These are phyloP conservation scores for Xenopus tropicalis DNA, from an alignment of 2,113 vertebrate genomes.

Conservation along the genomic window DNA sequence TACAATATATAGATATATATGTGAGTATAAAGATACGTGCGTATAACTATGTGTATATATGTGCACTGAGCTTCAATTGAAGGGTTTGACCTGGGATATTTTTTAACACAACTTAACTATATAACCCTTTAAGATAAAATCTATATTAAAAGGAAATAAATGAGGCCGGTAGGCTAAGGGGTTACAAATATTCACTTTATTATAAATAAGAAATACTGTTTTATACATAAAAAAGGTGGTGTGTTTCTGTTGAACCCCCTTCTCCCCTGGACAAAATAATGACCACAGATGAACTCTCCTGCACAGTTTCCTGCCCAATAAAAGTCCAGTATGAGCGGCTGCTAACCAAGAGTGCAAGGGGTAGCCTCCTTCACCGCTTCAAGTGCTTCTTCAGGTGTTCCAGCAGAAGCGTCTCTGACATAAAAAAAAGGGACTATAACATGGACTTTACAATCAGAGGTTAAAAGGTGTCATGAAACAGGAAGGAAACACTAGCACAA, in stretches of 20 bases:
- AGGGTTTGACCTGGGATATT: too few relatives aligned
- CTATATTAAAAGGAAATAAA: constrained; percentile 1
- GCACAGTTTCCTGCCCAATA: constrained; percentile 17
- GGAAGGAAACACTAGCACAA: constrained; percentile 3
- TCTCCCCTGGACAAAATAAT: constrained; percentile 42
- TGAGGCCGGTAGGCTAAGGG: constrained; percentile 50
- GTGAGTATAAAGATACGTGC: too few relatives aligned
- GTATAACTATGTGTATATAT: too few relatives aligned
- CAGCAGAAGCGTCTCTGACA: constrained; percentile 3
- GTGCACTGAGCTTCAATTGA: too few relatives aligned
- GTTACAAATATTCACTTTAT: constrained; percentile 89
- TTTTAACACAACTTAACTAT: too few relatives aligned
- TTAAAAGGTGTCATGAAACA: constrained; percentile 13
- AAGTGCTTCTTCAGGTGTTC: neutral
- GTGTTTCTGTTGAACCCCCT: constrained; percentile 63
- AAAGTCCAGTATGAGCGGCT: constrained; percentile 16
- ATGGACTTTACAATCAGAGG: constrained; percentile 16
- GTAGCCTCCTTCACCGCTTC: neutral
- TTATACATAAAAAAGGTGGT: constrained; percentile 84
- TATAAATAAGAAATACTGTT: constrained; percentile 98
- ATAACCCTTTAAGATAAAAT: too few relatives aligned
- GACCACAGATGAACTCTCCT: constrained; percentile 28
- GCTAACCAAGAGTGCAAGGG: constrained; percentile 22
- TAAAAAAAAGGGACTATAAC: constrained; percentile 4
- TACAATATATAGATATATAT: too few relatives aligned